Conservation (phyloP, 2,113 vertebrate genomes). For the Malurus melanocephalus region DNA sequence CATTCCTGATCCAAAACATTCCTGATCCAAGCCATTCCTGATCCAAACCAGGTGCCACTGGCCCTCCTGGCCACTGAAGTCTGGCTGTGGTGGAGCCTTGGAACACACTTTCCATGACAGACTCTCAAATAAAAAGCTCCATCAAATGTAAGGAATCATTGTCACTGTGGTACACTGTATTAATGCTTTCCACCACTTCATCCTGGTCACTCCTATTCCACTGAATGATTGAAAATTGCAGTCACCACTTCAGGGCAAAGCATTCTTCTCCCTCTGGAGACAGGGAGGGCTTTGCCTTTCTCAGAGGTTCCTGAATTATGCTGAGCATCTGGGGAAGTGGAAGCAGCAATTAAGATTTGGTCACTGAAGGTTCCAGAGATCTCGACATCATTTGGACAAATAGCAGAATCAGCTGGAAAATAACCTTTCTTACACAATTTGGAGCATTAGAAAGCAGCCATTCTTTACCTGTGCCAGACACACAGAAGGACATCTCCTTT, state of each 20-base stretch:
- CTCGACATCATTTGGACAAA: not conserved
- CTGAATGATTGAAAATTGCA: not conserved
- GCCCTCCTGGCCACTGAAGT: too few species aligned
- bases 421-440: not conserved
- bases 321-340: not conserved
- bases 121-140: not conserved
- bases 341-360: not conserved
- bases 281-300: not conserved
- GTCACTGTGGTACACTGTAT: not conserved
- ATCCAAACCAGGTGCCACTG: too few species aligned
- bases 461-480: not conserved
- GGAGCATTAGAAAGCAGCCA: not conserved
- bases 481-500: not conserved
- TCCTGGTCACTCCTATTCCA: not conserved
- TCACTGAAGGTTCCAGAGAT: not conserved
- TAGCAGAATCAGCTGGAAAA: not conserved
- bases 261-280: not conserved
- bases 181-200: not conserved
- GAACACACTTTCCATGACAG: not conserved
- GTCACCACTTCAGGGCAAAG: not conserved
- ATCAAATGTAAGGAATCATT: not conserved
- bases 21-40: too few species aligned
- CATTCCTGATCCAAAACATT: too few species aligned
- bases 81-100: too few species aligned
- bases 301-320: not conserved